phyloP scores from a whole-genome alignment of 2,797 vertebrate genomes.

The Trachops cirrhosus region DNA sequence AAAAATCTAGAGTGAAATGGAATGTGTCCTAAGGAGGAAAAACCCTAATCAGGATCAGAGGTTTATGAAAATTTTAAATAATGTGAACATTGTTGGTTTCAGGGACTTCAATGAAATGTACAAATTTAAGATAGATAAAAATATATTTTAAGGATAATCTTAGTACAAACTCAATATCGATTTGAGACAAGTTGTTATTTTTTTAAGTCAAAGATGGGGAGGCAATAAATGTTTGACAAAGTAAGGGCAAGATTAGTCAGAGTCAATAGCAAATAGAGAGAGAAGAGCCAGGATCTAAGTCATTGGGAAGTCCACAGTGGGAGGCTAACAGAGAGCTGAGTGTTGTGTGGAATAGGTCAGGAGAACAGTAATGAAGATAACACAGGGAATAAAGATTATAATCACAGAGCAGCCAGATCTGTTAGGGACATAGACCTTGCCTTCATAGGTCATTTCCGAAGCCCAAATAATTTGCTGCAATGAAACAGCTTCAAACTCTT shows the following conservation, averaged over 20 bases:
- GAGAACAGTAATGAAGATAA: neutral
- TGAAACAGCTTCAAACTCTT: neutral
- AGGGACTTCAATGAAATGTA: slow-evolving; percentile 36
- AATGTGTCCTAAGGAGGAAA: slow-evolving; percentile 37
- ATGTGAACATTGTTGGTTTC: slow-evolving; percentile 9
- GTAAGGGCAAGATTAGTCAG: neutral
- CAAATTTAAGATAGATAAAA: neutral
- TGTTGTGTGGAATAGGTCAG: fast-evolving
- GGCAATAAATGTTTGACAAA: neutral
- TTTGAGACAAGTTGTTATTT: neutral
- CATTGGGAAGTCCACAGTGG: fast-evolving
- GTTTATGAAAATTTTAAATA: slow-evolving; percentile 53
- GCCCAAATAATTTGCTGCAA: neutral
- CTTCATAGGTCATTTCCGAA: neutral
- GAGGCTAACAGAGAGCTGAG: neutral
- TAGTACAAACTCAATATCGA: neutral
- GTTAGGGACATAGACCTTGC: fast-evolving
- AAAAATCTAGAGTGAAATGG: slow-evolving; percentile 43
- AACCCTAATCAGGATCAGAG: slow-evolving; percentile 31
- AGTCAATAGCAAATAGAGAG: neutral
- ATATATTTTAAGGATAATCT: neutral
- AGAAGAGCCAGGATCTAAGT: fast-evolving
- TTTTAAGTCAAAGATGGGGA: neutral
- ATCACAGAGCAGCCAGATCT: fast-evolving
- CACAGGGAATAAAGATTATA: fast-evolving